Conservation (phyloP, 2,797 vertebrate species). For the Margarornis squamiger region DNA sequence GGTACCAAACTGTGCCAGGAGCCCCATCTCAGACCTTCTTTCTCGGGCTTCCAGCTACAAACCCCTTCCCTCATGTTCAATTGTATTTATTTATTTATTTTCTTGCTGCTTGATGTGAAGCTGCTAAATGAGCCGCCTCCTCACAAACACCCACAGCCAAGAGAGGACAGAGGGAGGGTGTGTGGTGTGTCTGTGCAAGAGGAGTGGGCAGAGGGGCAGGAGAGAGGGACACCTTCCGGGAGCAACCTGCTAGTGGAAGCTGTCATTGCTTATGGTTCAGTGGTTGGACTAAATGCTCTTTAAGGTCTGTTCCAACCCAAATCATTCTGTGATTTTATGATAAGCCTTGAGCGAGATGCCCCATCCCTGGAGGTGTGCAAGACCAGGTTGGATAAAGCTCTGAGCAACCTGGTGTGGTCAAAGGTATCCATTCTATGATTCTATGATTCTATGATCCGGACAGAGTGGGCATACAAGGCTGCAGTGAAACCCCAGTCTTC, state of each 20-base stretch:
- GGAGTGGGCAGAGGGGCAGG: background rate
- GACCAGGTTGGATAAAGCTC: background rate
- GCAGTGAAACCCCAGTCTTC: background rate
- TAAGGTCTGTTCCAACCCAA: background rate
- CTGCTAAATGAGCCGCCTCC: constrained; percentile 6
- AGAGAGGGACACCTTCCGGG: background rate
- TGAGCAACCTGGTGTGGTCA: background rate
- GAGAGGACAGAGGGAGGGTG: background rate
- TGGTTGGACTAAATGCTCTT: background rate
- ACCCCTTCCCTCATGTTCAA: background rate
- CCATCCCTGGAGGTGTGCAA: background rate
- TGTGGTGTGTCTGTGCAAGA: background rate
- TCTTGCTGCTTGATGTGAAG: constrained; percentile 29
- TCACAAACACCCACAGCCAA: accelerated
- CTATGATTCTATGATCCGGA: accelerated
- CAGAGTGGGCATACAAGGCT: accelerated
- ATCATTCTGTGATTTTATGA: background rate
- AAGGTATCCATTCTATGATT: background rate
- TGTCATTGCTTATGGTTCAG: background rate
- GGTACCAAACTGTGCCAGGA: background rate
- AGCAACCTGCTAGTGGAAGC: background rate
- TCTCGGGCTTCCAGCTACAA: background rate
- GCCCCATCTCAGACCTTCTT: background rate
- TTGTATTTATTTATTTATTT: constrained; percentile 67
- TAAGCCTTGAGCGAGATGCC: accelerated